These are phyloP conservation scores for Helleia helle DNA, from an alignment of 2,888 invertebrate genomes.

Conservation along the genomic window DNA sequence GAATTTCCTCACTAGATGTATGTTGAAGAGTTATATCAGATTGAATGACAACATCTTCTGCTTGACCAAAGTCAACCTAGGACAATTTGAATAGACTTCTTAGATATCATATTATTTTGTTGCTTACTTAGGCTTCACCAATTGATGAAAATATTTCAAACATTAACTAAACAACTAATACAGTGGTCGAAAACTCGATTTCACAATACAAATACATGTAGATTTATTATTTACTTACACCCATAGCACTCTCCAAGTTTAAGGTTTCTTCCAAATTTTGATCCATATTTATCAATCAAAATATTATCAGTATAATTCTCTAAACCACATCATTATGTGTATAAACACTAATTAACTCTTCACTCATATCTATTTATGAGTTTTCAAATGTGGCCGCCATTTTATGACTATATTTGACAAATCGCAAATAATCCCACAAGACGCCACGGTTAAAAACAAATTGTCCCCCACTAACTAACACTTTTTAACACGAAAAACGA, in stretches of 20 bases:
- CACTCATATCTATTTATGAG: conserved; percentile 13
- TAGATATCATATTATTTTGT: too few species aligned
- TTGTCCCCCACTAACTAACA: conserved; percentile 22
- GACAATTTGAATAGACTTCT: too few species aligned
- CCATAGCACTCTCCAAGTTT: conserved; percentile 52
- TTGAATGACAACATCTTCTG: conserved; percentile 43
- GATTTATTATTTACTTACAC: conserved; percentile 56
- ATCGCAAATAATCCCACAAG: conserved; percentile 39
- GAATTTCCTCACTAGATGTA: conserved; percentile 36
- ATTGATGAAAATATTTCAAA: not conserved
- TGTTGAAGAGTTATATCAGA: conserved; percentile 42
- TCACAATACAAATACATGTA: too few species aligned
- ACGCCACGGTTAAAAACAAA: conserved; percentile 70
- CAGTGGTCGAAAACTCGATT: too few species aligned
- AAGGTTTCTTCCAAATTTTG: conserved; percentile 56
- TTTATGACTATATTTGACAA: conserved; percentile 57
- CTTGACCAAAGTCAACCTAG: conserved; percentile 58
- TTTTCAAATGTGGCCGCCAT: conserved; percentile 74
- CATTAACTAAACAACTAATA: not conserved
- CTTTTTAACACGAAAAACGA: conserved; percentile 1
- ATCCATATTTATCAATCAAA: conserved; percentile 40
- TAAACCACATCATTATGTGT: not conserved
- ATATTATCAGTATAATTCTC: not conserved
- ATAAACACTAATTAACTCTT: not conserved
- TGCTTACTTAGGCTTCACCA: too few species aligned